Conservation (phyloP, 2,797 vertebrate species). For the Holocentrus rufus region DNA sequence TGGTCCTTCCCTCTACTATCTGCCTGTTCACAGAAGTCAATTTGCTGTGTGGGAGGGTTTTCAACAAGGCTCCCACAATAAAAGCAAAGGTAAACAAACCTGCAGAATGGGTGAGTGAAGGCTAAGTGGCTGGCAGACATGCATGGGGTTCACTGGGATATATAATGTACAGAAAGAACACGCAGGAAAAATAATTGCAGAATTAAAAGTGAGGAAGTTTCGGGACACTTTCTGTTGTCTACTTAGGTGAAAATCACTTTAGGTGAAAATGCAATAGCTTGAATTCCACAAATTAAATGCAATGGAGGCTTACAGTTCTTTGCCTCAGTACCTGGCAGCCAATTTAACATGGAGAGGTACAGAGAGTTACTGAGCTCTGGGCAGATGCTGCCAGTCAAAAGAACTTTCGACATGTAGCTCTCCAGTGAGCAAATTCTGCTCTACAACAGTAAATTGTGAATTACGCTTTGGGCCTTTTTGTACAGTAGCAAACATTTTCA, state of each 20-base stretch:
- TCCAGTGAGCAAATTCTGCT: too few species aligned
- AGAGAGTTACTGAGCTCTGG: not conserved
- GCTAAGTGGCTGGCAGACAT: conserved; percentile 10
- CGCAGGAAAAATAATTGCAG: not conserved
- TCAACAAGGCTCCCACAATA: conserved; percentile 21
- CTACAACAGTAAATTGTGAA: too few species aligned
- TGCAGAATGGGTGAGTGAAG: conserved; percentile 4
- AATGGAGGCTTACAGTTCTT: not conserved
- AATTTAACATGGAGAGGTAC: not conserved
- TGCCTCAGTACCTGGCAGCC: not conserved
- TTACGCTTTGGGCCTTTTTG: too few species aligned
- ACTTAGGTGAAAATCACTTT: not conserved
- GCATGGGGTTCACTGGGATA: not conserved
- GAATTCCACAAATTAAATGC: conserved; percentile 3
- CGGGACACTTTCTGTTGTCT: not conserved
- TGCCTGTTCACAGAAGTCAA: conserved; percentile 20
- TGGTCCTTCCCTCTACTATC: conserved; percentile 6
- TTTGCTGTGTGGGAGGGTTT: conserved; percentile 17
- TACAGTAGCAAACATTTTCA: too few species aligned
- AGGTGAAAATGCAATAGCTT: not conserved
- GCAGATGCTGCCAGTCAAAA: conserved; percentile 6
- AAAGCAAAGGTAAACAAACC: conserved; percentile 33
- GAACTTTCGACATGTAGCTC: not conserved
- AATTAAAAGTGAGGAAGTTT: not conserved
- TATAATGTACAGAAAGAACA: not conserved